Evolutionary conservation across 2,113 vertebrate genomes (phyloP), one percentile per base, ranked within the genome.

Genomic region (Cromileptes altivelis): DNA sequence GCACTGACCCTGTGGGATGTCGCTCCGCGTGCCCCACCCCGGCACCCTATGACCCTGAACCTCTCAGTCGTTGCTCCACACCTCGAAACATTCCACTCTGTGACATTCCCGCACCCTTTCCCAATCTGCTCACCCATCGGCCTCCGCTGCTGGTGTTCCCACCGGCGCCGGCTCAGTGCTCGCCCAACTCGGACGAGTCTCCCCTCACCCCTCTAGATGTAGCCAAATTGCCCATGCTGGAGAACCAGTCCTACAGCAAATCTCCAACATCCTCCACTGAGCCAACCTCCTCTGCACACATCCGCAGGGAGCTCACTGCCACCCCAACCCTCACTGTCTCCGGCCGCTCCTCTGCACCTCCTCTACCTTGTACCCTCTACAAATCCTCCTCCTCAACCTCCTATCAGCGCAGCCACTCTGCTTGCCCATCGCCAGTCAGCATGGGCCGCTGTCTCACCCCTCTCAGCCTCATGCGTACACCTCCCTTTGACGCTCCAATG

Each of bases 71-170:
- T 63, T 94, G 94, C 84, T 93, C 96, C 60, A 96, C 97, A 56
- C 97, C 97, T 37, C 96, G 97, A 82, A 97, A 98, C 85, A 93
- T 92, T 80, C 93, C 97, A 84, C 95, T 98, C 72, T 99, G 97
- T 91, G 98, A 98, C 81, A 99, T 99, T 89, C 98, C 98, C 33
- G 97, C 98, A 0, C 98, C 98, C 49, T 99, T 99, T 90, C 98
- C 98, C 89, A 99, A 99, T 92, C 90, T 99, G 84, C 97, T 99
- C 27, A 97, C 97, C n/a, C 98, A 99, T 76, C 93, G 98, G 56
- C 98, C 98, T 82, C 98, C 98, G 0, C 94, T 99, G 89, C 95
- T 99, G 91, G 97, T 99, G 80, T 99, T 99, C 83, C 98, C 98
- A 0, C 97, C 98, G 3, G 97, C 97, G 2, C 98, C 98, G 0